Percentiles rank a stretch among this genome's conserved stretches.
phyloP scores from a whole-genome alignment of 2,888 invertebrate species.

The Nasonovia ribisnigri region DNA sequence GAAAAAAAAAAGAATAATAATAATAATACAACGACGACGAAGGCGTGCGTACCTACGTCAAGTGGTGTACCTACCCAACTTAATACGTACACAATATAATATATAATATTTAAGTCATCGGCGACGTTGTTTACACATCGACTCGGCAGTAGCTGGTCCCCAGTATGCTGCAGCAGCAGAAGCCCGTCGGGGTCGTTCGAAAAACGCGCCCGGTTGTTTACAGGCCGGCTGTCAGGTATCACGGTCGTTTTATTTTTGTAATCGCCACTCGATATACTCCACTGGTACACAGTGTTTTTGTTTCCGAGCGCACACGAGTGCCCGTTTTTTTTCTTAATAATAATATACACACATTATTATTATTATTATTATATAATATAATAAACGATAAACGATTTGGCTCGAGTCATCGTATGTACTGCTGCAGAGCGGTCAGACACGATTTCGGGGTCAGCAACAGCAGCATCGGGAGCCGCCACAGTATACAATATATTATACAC shows the following conservation, averaged over 20 bases:
- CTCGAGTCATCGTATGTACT: slow-evolving; percentile 30
- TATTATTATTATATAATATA: background rate
- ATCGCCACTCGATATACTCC: slow-evolving; percentile 58
- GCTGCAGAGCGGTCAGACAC: slow-evolving; percentile 28
- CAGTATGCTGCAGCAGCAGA: background rate
- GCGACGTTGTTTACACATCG: slow-evolving; percentile 18
- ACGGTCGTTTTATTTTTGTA: slow-evolving; percentile 42
- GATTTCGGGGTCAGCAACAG: slow-evolving; percentile 47
- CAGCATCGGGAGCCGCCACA: background rate
- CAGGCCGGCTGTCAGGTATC: slow-evolving; percentile 49
- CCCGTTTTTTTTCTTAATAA: background rate
- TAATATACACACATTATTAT: background rate
- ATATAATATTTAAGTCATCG: background rate
- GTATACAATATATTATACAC: too few species aligned
- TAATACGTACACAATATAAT: background rate
- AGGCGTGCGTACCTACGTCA: background rate
- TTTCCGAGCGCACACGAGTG: slow-evolving; percentile 57
- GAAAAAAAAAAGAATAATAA: background rate
- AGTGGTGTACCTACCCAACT: background rate
- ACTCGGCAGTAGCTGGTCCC: background rate
- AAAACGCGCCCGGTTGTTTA: slow-evolving; percentile 41
- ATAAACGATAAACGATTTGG: background rate
- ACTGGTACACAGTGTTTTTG: slow-evolving; percentile 28
- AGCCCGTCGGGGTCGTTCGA: background rate
- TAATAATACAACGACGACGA: background rate